Evolutionary conservation across 1,140 invertebrate genomes (phyloP).

Genomic region (honey bee (Apis mellifera)): DNA sequence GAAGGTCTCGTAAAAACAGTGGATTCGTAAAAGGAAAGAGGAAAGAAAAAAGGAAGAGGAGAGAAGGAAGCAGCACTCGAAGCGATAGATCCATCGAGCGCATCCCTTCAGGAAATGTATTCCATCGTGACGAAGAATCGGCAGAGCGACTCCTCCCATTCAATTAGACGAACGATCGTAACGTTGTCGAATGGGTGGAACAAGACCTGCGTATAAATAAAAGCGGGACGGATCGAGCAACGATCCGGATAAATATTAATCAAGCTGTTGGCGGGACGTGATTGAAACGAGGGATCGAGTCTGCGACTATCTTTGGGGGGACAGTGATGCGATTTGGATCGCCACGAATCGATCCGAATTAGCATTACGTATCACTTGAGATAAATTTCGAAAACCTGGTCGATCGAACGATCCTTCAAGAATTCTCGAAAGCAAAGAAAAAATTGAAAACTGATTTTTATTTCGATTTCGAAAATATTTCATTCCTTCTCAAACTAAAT

Average conservation of each 20-base stretch:
- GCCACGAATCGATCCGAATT: too few relatives aligned
- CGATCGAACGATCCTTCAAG: too few relatives aligned
- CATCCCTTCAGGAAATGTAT: conserved; percentile 2
- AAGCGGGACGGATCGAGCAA: neutral
- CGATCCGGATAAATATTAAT: conserved; percentile 16
- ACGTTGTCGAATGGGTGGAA: neutral
- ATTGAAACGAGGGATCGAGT: neutral
- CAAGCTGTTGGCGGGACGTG: neutral
- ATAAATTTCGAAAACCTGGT: too few relatives aligned
- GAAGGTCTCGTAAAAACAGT: conserved; percentile 12
- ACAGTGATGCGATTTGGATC: conserved; percentile 6
- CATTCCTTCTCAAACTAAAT: too few relatives aligned
- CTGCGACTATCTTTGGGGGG: too few relatives aligned
- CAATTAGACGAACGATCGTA: conserved; percentile 6
- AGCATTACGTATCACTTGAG: too few relatives aligned
- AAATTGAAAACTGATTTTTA: too few relatives aligned
- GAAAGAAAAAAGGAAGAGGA: too few relatives aligned
- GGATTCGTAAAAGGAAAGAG: neutral
- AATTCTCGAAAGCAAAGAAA: too few relatives aligned
- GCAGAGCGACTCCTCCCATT: neutral
- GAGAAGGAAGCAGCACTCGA: too few relatives aligned
- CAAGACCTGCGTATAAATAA: too few relatives aligned
- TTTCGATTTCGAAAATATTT: too few relatives aligned
- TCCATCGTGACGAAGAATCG: neutral
- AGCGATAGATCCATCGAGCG: neutral